Conservation (phyloP, 2,113 vertebrate species). For the Chionomys nivalis region DNA sequence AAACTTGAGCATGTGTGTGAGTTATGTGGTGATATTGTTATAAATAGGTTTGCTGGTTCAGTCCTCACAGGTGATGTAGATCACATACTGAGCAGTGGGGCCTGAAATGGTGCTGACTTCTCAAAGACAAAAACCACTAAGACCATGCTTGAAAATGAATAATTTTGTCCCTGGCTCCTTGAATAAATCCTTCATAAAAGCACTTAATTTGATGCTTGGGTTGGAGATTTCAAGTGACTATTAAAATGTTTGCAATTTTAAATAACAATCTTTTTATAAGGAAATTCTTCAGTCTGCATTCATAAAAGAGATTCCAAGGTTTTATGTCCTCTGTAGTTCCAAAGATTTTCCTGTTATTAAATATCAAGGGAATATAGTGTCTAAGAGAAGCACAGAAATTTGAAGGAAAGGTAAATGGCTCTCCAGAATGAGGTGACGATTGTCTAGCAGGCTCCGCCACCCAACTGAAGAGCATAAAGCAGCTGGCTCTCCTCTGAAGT, state of each 20-base stretch:
- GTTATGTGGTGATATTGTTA: not conserved
- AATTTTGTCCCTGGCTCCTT: not conserved
- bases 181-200: conserved; percentile 37
- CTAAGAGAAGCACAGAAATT: not conserved
- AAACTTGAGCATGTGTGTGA: not conserved
- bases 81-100: not conserved
- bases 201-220: not conserved
- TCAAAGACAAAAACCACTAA: not conserved
- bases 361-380: not conserved
- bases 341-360: not conserved
- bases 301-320: conserved; percentile 6
- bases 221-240: conserved; percentile 12
- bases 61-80: not conserved
- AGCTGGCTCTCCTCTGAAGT: too few relatives aligned
- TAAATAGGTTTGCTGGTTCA: not conserved
- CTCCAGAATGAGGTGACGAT: not conserved
- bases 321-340: too few relatives aligned
- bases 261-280: conserved; percentile 39
- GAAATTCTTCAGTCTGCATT: not conserved
- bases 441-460: not conserved
- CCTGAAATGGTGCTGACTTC: not conserved
- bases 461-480: not conserved
- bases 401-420: not conserved
- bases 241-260: not conserved
- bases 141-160: not conserved